Conservation (phyloP, 2,888 invertebrate species). For the Diogma glabrata region DNA sequence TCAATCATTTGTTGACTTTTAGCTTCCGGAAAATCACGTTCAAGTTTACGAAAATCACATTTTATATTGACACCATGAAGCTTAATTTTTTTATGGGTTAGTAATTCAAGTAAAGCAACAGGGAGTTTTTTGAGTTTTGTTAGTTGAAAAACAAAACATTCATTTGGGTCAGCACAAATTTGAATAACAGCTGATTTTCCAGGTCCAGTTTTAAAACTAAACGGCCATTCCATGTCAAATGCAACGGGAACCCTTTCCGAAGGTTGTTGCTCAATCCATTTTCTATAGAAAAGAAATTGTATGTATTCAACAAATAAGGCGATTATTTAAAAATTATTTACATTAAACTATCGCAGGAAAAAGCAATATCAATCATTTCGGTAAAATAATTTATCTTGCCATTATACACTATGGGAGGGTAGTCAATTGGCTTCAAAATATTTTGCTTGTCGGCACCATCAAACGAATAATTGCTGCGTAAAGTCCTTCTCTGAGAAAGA, state of each 20-base stretch:
- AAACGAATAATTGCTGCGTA: constrained; percentile 9
- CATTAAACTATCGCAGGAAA: constrained; percentile 38
- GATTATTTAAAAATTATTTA: constrained; percentile 22
- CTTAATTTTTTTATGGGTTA: constrained; percentile 45
- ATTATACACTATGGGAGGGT: constrained; percentile 28
- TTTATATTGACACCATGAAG: constrained; percentile 52
- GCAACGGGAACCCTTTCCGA: constrained; percentile 41
- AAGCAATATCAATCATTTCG: constrained; percentile 37
- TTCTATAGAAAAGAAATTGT: constrained; percentile 19
- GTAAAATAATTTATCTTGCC: constrained; percentile 33
- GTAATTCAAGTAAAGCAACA: constrained; percentile 39
- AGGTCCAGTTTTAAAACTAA: constrained; percentile 45
- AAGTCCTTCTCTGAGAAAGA: background rate
- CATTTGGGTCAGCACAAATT: constrained; percentile 41
- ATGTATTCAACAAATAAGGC: constrained; percentile 9
- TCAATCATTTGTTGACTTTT: constrained; percentile 41
- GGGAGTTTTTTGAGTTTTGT: constrained; percentile 44
- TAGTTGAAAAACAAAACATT: constrained; percentile 47
- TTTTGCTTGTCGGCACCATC: constrained; percentile 23
- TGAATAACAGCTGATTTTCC: constrained; percentile 51
- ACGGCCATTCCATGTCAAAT: constrained; percentile 58
- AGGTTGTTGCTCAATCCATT: constrained; percentile 30
- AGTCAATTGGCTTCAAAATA: constrained; percentile 22
- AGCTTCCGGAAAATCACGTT: constrained; percentile 46
- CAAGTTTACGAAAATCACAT: constrained; percentile 50